Conservation (phyloP, 92 coral and sea anemone genomes). For the Virgularia gustaviana region DNA sequence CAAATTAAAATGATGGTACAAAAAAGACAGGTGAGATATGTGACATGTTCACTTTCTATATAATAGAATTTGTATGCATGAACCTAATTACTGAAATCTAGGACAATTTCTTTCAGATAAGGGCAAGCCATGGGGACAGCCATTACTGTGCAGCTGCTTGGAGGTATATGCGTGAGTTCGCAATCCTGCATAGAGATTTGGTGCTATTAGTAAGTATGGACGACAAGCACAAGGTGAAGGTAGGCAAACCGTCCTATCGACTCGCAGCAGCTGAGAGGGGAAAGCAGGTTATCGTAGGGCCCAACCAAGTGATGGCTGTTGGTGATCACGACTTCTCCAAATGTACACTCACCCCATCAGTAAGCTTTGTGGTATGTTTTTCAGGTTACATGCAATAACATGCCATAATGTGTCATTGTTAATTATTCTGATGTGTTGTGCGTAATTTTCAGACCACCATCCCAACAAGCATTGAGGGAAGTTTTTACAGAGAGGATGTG, state of each 20-base stretch:
- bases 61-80: too few relatives aligned
- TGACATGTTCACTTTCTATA: too few relatives aligned
- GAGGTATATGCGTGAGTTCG: slow-evolving; percentile 33
- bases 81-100: too few relatives aligned
- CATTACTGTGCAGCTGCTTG: slow-evolving; percentile 30
- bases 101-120: too few relatives aligned
- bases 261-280: slow-evolving; percentile 34
- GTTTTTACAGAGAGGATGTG: slow-evolving; percentile 39
- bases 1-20: slow-evolving; percentile 9
- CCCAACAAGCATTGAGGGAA: slow-evolving; percentile 8
- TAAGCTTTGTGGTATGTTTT: neutral
- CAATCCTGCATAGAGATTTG: slow-evolving; percentile 12
- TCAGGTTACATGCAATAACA: too few relatives aligned
- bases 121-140: slow-evolving; percentile 8
- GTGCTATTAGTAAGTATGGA: slow-evolving; percentile 21
- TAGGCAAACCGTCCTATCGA: slow-evolving; percentile 23
- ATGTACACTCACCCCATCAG: slow-evolving; percentile 17
- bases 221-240: slow-evolving; percentile 31
- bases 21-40: slow-evolving; percentile 31
- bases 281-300: slow-evolving; percentile 28
- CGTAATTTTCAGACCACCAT: slow-evolving; percentile 18
- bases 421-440: too few relatives aligned
- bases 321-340: slow-evolving; percentile 16
- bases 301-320: slow-evolving; percentile 32
- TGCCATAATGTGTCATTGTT: too few relatives aligned